phyloP scores from a whole-genome alignment of 2,113 vertebrate genomes.

The Dunckerocampus dactyliophorus region DNA sequence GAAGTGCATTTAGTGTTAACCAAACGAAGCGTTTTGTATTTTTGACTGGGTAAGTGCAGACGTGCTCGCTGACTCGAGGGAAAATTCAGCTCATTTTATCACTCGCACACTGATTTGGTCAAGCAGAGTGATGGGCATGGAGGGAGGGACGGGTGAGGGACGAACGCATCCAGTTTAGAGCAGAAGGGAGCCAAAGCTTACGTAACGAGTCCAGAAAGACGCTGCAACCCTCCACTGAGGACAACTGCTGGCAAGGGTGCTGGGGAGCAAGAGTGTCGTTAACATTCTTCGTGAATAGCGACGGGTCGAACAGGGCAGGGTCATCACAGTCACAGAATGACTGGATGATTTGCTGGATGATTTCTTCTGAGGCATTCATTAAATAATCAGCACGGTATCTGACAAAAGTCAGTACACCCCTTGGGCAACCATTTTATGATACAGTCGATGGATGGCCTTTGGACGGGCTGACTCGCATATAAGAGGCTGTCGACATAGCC shows the following conservation, averaged over 20 bases:
- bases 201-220: constrained; percentile 57
- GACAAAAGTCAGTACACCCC: no score
- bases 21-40: no score
- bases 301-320: constrained; percentile 10
- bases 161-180: constrained; percentile 36
- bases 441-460: no score
- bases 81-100: no score
- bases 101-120: no score
- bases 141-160: constrained; percentile 13
- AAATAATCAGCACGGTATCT: not conserved
- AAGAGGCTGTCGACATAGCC: no score
- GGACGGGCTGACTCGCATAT: no score
- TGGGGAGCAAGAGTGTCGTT: constrained; percentile 44
- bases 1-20: no score
- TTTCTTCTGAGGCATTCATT: not conserved
- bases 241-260: constrained; percentile 49
- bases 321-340: no score
- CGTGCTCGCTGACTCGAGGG: no score
- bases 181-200: constrained; percentile 49
- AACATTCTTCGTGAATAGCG: constrained; percentile 30
- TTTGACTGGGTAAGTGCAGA: no score
- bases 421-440: no score
- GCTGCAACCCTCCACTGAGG: constrained; percentile 42
- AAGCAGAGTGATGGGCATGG: constrained; percentile 8
- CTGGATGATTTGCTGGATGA: not conserved